Percentiles rank a stretch among this genome's conserved stretches.
Conservation (phyloP, 2,888 invertebrate species). For the Xanthia togata region DNA sequence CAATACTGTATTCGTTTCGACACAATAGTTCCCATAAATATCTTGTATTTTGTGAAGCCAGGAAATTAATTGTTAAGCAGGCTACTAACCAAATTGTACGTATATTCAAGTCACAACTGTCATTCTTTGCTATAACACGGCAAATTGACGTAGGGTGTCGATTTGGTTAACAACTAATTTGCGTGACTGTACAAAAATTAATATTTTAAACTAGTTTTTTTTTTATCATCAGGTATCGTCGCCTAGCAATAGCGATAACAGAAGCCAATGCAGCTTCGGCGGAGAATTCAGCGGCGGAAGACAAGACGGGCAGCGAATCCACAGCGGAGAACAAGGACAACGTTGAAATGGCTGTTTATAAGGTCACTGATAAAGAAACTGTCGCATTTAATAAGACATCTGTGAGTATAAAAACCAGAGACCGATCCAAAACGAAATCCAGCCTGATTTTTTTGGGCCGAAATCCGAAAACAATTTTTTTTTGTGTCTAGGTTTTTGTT, state of each 20-base stretch:
- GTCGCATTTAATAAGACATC: conserved; percentile 81
- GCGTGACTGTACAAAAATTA: background rate
- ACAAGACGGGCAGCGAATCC: conserved; percentile 73
- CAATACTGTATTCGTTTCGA: background rate
- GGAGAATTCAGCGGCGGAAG: conserved; percentile 79
- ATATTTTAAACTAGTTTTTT: background rate
- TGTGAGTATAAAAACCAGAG: conserved; percentile 63
- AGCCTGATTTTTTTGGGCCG: background rate
- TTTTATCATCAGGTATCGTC: conserved; percentile 85
- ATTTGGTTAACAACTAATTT: background rate
- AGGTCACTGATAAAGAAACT: conserved; percentile 81
- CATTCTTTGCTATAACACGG: background rate
- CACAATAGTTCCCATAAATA: background rate
- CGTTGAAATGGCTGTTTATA: conserved; percentile 81
- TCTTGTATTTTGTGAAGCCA: background rate
- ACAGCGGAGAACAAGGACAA: conserved; percentile 77
- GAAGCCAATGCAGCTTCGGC: conserved; percentile 79
- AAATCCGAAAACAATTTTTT: background rate
- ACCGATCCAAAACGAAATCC: no score
- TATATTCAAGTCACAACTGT: background rate
- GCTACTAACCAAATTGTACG: no score
- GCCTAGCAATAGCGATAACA: conserved; percentile 84
- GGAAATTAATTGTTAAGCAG: background rate
- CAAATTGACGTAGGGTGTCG: background rate
- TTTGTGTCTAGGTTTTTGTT: no score